phyloP scores from a whole-genome alignment of 37 sponge, comb jelly and placozoan species.

The Halichondria panicea region DNA sequence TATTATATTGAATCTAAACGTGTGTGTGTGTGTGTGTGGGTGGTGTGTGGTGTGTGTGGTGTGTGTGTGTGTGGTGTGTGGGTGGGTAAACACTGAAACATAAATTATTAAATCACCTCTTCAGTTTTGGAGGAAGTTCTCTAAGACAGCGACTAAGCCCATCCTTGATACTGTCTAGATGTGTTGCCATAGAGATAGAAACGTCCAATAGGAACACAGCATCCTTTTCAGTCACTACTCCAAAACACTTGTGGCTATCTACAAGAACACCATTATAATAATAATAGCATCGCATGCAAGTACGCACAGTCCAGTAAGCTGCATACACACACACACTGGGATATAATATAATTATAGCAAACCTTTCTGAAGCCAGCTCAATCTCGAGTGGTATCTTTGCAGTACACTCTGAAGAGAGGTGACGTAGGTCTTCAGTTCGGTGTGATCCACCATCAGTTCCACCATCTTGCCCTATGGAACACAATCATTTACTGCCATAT shows the following conservation, averaged over 20 bases:
- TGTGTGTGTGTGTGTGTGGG: neutral
- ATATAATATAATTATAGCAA: too few relatives aligned
- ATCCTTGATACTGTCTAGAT: constrained; percentile 12
- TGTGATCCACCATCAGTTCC: constrained; percentile 4
- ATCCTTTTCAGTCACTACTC: constrained; percentile 17
- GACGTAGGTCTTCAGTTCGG: constrained; percentile 11
- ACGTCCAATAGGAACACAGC: constrained; percentile 39
- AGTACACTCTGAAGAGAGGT: neutral
- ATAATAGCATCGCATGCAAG: too few relatives aligned
- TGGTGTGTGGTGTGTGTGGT: neutral
- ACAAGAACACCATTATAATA: neutral
- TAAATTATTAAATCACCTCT: constrained; percentile 3
- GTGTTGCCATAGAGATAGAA: constrained; percentile 34
- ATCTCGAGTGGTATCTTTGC: constrained; percentile 16
- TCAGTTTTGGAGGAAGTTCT: neutral
- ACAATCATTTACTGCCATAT: neutral
- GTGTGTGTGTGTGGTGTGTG: too few relatives aligned
- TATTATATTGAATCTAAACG: constrained; percentile 40
- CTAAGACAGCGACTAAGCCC: neutral
- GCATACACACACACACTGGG: too few relatives aligned
- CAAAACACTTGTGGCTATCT: constrained; percentile 28
- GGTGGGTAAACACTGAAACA: neutral
- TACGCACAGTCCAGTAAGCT: too few relatives aligned
- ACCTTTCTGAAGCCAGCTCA: constrained; percentile 38
- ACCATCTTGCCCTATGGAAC: constrained; percentile 28